phyloP scores from a whole-genome alignment of 2,888 invertebrate genomes.

The Balanococcus diminutus region DNA sequence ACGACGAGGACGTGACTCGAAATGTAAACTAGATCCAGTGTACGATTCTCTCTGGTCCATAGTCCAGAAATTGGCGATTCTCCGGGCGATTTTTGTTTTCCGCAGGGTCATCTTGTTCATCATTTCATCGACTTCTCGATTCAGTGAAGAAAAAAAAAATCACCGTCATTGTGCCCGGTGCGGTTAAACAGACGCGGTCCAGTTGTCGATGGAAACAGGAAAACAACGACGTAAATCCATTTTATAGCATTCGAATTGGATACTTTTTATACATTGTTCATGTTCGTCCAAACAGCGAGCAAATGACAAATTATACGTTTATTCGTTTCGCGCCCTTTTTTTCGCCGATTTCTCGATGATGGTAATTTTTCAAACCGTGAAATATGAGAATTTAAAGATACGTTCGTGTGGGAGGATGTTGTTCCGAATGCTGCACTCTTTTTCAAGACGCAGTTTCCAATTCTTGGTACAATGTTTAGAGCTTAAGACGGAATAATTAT shows the following conservation, averaged over 20 bases:
- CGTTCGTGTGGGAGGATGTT: not conserved
- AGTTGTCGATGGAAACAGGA: not conserved
- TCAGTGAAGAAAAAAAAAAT: not conserved
- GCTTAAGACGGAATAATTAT: no score
- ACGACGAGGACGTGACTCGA: slow-evolving; percentile 31
- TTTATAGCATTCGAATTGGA: not conserved
- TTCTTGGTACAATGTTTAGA: not conserved
- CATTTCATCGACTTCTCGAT: not conserved
- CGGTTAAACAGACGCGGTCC: not conserved
- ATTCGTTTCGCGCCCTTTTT: slow-evolving; percentile 15
- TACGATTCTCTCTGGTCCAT: not conserved
- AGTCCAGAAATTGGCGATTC: not conserved
- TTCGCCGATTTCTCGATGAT: not conserved
- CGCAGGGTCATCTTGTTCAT: slow-evolving; percentile 13
- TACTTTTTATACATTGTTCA: not conserved
- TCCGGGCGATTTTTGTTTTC: not conserved
- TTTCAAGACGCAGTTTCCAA: not conserved
- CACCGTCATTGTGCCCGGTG: not conserved
- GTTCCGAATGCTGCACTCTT: not conserved
- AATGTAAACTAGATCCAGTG: slow-evolving; percentile 22
- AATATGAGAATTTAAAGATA: slow-evolving; percentile 23
- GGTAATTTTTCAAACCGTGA: slow-evolving; percentile 35
- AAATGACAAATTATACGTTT: slow-evolving; percentile 24
- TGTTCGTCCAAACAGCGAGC: no score
- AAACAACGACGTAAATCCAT: not conserved